These are phyloP conservation scores for Phenganax marumi DNA, from an alignment of 92 coral and sea anemone species.

Conservation along the genomic window DNA sequence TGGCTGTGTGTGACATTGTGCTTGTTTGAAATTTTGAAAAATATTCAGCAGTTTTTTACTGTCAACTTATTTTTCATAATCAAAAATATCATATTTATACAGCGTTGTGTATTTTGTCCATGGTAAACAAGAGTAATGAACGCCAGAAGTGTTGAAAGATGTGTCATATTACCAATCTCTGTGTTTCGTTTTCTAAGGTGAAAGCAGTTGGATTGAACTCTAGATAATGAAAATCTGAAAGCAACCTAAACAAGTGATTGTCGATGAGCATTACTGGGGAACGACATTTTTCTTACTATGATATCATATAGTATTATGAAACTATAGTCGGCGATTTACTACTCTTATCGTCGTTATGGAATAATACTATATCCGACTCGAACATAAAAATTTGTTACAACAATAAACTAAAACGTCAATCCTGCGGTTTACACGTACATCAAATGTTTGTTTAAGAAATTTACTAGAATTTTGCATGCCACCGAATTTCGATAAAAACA, in stretches of 20 bases:
- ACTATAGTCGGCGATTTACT: not conserved
- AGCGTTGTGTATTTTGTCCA: not conserved
- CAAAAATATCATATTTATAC: not conserved
- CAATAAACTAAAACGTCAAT: not conserved
- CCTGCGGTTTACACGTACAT: not conserved
- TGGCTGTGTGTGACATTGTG: not conserved
- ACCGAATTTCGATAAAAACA: not conserved
- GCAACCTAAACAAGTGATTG: too few species aligned
- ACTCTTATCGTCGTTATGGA: not conserved
- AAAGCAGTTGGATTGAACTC: too few species aligned
- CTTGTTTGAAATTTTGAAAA: not conserved
- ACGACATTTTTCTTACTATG: too few species aligned
- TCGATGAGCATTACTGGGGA: too few species aligned
- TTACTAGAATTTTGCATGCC: not conserved
- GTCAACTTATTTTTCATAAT: not conserved
- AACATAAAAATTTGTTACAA: not conserved
- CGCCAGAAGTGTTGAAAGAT: too few species aligned
- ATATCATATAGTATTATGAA: too few species aligned
- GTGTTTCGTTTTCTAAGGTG: not conserved
- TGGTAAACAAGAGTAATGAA: not conserved
- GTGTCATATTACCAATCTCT: not conserved
- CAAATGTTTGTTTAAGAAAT: not conserved
- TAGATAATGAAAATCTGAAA: too few species aligned
- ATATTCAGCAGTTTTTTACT: not conserved
- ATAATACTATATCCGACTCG: not conserved